Percentiles rank a stretch among this genome's conserved stretches.
Evolutionary conservation across 2,888 invertebrate species (phyloP).

Genomic region (Macrostomum cliftonense): DNA sequence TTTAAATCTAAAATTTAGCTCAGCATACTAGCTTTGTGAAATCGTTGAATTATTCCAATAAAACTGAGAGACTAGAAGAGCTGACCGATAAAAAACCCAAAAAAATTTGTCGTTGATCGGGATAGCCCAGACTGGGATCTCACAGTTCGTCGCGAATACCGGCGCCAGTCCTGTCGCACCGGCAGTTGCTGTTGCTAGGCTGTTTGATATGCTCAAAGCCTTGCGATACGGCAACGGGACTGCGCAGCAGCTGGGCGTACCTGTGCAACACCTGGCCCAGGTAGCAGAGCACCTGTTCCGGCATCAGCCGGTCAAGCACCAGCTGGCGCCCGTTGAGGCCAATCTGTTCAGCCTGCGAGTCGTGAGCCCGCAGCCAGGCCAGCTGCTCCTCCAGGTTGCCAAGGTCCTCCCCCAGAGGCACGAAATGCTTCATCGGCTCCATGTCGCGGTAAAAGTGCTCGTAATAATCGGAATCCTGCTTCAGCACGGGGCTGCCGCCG

Average conservation of each 20-base stretch:
- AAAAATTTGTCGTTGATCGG: no score
- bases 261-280: conserved; percentile 40
- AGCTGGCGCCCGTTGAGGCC: conserved; percentile 40
- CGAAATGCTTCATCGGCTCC: conserved; percentile 56
- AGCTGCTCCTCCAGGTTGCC: conserved; percentile 55
- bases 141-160: no score
- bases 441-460: conserved; percentile 74
- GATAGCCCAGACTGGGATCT: no score
- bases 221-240: neutral
- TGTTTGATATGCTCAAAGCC: neutral
- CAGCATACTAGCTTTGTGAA: no score
- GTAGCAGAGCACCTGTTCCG: conserved; percentile 69
- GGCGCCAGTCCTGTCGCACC: no score
- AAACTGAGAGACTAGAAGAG: no score
- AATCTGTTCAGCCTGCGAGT: conserved; percentile 28
- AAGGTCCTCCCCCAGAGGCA: conserved; percentile 60
- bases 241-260: neutral
- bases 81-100: no score
- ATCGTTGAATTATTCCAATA: no score
- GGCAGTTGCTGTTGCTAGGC: no score
- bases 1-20: no score
- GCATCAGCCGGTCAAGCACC: conserved; percentile 57
- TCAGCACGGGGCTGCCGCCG: conserved; percentile 67
- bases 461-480: conserved; percentile 78
- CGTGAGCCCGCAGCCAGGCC: conserved; percentile 40